Evolutionary conservation across 1,140 invertebrate species (phyloP).

Genomic region (Zaprionus ghesquierei): DNA sequence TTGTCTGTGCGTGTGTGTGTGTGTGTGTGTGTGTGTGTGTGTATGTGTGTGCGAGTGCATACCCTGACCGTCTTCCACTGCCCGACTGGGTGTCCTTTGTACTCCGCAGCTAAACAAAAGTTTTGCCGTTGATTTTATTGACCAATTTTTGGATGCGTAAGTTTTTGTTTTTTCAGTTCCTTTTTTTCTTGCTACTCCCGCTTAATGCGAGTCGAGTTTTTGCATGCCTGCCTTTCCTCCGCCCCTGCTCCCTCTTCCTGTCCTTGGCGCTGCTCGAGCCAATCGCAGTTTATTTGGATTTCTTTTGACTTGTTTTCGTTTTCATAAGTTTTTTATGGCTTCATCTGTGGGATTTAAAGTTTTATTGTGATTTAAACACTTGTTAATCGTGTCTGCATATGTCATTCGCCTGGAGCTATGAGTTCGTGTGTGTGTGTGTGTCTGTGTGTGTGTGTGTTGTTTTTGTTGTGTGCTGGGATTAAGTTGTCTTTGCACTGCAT

Average conservation of each 20-base stretch:
- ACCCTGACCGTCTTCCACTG: background rate
- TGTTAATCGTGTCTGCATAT: slow-evolving; percentile 78
- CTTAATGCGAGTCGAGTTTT: slow-evolving; percentile 46
- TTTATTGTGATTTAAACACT: slow-evolving; percentile 82
- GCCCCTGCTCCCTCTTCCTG: background rate
- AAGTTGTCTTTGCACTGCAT: slow-evolving; percentile 6
- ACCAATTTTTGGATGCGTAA: slow-evolving; percentile 80
- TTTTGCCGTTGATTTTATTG: slow-evolving; percentile 80
- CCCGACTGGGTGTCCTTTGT: slow-evolving; percentile 70
- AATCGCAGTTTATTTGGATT: slow-evolving; percentile 47
- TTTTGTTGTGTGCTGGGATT: slow-evolving; percentile 14
- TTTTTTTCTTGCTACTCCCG: slow-evolving; percentile 25
- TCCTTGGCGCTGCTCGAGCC: background rate
- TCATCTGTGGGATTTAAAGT: slow-evolving; percentile 77
- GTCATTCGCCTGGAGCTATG: slow-evolving; percentile 54
- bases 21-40: slow-evolving; percentile 13
- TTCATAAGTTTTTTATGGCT: slow-evolving; percentile 73
- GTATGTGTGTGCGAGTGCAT: slow-evolving; percentile 14
- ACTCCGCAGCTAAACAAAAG: slow-evolving; percentile 61
- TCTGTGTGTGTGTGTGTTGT: background rate
- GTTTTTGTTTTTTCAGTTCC: slow-evolving; percentile 42
- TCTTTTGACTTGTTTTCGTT: slow-evolving; percentile 56
- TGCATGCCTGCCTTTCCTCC: slow-evolving; percentile 49
- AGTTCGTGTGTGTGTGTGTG: slow-evolving; percentile 18
- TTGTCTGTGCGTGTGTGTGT: background rate